A percentile compares a stretch with the other conserved stretches of the same genome.
Evolutionary conservation across 2,113 vertebrate genomes (phyloP).

Genomic region (Indicator indicator): DNA sequence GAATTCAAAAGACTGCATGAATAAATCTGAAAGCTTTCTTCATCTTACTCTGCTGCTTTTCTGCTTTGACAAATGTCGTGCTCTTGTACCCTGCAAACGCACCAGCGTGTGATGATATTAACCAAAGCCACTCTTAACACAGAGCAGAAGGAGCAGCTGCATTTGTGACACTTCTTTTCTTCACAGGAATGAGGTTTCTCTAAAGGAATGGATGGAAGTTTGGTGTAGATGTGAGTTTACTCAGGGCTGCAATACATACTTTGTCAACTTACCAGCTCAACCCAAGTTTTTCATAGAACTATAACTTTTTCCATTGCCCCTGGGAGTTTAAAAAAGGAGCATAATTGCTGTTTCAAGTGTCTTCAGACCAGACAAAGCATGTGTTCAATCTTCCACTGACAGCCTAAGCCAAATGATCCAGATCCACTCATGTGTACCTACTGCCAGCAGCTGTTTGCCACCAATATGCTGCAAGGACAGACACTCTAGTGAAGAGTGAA

Average conservation of each 20-base stretch:
- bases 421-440: background rate
- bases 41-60: background rate
- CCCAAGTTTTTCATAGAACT: background rate
- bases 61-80: background rate
- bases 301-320: background rate
- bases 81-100: background rate
- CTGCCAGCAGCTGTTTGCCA: background rate
- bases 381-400: background rate
- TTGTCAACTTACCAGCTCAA: background rate
- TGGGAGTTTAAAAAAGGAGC: background rate
- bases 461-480: background rate
- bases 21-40: slow-evolving; percentile 29
- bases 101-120: background rate
- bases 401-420: background rate
- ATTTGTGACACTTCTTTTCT: background rate
- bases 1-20: background rate
- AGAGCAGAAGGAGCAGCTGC: background rate
- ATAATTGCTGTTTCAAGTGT: background rate
- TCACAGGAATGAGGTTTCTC: background rate
- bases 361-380: background rate
- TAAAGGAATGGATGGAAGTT: background rate
- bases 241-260: background rate
- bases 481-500: background rate
- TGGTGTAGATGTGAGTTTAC: background rate
- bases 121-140: background rate